Percentiles rank a stretch among this genome's conserved stretches.
Evolutionary conservation across 2,888 invertebrate genomes (phyloP).

Genomic region (Stenodera caucasica): DNA sequence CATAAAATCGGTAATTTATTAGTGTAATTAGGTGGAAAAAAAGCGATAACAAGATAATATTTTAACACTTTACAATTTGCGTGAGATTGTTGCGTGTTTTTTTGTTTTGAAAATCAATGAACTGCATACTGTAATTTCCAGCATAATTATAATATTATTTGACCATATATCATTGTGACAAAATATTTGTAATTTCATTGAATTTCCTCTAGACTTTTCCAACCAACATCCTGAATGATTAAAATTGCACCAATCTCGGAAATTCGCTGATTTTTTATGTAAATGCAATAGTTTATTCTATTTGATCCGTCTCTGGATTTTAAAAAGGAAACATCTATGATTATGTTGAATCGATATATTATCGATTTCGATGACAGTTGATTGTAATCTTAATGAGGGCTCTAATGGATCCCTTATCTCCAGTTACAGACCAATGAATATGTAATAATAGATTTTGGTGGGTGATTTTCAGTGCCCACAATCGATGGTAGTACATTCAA

Average conservation of each 20-base stretch:
- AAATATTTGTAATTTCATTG: constrained; percentile 12
- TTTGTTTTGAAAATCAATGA: constrained; percentile 12
- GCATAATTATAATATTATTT: constrained; percentile 18
- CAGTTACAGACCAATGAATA: constrained; percentile 23
- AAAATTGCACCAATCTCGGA: background rate
- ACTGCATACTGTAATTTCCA: background rate
- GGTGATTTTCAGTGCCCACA: constrained; percentile 60
- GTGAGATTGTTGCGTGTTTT: constrained; percentile 24
- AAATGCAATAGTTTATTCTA: too few relatives aligned
- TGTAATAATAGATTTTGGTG: constrained; percentile 20
- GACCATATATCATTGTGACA: constrained; percentile 26
- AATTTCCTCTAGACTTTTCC: background rate
- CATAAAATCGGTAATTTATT: constrained; percentile 19
- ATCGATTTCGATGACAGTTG: constrained; percentile 14
- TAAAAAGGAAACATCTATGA: too few relatives aligned
- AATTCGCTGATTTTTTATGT: too few relatives aligned
- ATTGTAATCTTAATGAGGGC: constrained; percentile 25
- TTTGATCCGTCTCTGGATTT: too few relatives aligned
- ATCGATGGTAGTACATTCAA: constrained; percentile 70
- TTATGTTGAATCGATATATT: constrained; percentile 19
- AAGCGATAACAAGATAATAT: constrained; percentile 30
- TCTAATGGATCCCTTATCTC: constrained; percentile 24
- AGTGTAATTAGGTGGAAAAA: constrained; percentile 19
- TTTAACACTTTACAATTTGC: constrained; percentile 30
- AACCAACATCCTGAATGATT: background rate